These are phyloP conservation scores for Galerucella calmariensis DNA, from an alignment of 2,888 invertebrate species.

Conservation along the genomic window DNA sequence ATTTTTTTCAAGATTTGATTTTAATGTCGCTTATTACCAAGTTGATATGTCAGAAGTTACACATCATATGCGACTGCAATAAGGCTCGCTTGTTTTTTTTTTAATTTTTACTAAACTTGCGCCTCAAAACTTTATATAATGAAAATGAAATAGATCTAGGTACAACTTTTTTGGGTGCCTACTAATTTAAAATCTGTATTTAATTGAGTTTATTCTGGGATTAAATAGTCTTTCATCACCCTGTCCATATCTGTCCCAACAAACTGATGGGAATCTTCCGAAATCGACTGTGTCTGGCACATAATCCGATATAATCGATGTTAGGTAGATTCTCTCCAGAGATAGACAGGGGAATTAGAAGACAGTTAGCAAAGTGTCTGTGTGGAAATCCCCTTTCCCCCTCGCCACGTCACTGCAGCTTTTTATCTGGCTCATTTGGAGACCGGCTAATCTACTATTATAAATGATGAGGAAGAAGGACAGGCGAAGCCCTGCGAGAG, in stretches of 20 bases:
- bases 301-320: constrained; percentile 60
- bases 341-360: constrained; percentile 61
- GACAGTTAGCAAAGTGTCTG: constrained; percentile 62
- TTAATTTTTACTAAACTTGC: too few species aligned
- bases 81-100: too few species aligned
- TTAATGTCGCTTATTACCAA: too few species aligned
- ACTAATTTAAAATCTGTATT: background rate
- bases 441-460: constrained; percentile 61
- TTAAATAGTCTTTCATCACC: constrained; percentile 38
- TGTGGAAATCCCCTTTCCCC: constrained; percentile 53
- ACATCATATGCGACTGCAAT: too few species aligned
- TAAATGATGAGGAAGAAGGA: constrained; percentile 59
- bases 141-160: background rate
- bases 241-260: constrained; percentile 26
- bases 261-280: constrained; percentile 32
- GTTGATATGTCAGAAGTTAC: too few species aligned
- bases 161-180: background rate
- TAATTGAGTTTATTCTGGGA: constrained; percentile 30
- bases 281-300: constrained; percentile 30
- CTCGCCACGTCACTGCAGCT: constrained; percentile 40
- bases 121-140: too few species aligned
- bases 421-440: constrained; percentile 59
- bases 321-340: constrained; percentile 57
- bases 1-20: too few species aligned
- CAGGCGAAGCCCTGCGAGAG: constrained; percentile 36